Evolutionary conservation across 2,888 invertebrate species (phyloP).

Genomic region (Camponotus fellah): DNA sequence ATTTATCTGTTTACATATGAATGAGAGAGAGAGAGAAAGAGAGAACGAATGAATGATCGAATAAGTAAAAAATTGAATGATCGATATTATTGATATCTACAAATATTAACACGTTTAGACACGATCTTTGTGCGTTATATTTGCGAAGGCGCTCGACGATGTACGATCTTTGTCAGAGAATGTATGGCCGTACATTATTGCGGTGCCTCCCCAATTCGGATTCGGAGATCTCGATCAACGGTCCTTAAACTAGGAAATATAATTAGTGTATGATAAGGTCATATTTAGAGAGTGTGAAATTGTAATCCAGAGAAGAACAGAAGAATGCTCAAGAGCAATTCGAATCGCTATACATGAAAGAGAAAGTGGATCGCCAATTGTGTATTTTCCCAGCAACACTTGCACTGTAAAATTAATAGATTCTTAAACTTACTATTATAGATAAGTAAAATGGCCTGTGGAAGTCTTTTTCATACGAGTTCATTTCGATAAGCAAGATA

Average conservation of each 20-base stretch:
- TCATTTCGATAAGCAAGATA: constrained; percentile 34
- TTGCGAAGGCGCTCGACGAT: constrained; percentile 13
- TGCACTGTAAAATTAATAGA: constrained; percentile 48
- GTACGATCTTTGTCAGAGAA: constrained; percentile 26
- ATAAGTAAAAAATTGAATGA: constrained; percentile 1
- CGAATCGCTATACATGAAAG: constrained; percentile 25
- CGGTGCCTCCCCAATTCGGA: constrained; percentile 3
- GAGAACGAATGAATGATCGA: not conserved
- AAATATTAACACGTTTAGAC: constrained; percentile 25
- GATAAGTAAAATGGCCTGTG: constrained; percentile 45
- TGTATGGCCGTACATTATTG: constrained; percentile 24
- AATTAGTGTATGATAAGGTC: constrained; percentile 49
- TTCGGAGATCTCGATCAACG: constrained; percentile 30
- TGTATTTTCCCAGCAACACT: constrained; percentile 25
- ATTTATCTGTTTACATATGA: constrained; percentile 69
- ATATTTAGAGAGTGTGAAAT: constrained; percentile 22
- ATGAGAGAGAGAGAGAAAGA: not conserved
- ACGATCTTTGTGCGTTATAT: not conserved
- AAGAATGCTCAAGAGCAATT: constrained; percentile 27
- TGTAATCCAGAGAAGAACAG: constrained; percentile 6
- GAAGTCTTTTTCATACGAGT: constrained; percentile 37
- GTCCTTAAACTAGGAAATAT: constrained; percentile 45
- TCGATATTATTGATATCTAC: constrained; percentile 35
- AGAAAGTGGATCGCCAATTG: not conserved
- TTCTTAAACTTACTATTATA: constrained; percentile 34